A percentile compares a stretch with the other conserved stretches of the same genome.
These are phyloP conservation scores for Epistrophe eligans DNA, from an alignment of 2,888 invertebrate genomes.

Conservation along the genomic window DNA sequence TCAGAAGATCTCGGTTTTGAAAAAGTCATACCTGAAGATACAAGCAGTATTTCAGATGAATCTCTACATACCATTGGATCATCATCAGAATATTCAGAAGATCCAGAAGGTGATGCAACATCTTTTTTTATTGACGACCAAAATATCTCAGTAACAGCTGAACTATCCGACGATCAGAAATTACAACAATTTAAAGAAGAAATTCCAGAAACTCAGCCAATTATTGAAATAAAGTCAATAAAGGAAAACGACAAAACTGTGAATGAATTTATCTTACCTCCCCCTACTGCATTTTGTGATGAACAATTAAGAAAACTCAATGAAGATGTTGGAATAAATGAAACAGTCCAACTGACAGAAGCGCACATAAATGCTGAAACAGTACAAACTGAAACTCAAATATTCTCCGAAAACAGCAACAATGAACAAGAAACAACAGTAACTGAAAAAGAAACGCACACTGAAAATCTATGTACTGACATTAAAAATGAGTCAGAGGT, in stretches of 20 bases:
- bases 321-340: background rate
- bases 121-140: background rate
- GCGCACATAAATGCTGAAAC: conserved; percentile 32
- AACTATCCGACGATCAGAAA: background rate
- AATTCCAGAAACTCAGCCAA: background rate
- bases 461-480: background rate
- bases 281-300: conserved; percentile 59
- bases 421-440: background rate
- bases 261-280: conserved; percentile 44
- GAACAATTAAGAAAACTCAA: background rate
- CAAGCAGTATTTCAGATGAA: conserved; percentile 56
- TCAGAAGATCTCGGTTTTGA: conserved; percentile 8
- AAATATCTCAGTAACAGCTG: background rate
- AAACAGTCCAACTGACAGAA: background rate
- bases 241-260: background rate
- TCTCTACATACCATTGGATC: conserved; percentile 53
- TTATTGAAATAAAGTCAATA: background rate
- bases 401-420: conserved; percentile 16
- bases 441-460: conserved; percentile 23
- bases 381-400: conserved; percentile 22
- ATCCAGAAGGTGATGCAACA: conserved; percentile 13
- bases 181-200: background rate
- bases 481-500: background rate
- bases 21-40: conserved; percentile 11
- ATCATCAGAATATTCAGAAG: conserved; percentile 39